These are phyloP conservation scores for Camptogramma bilineatum DNA, from an alignment of 2,888 invertebrate species.

Conservation along the genomic window DNA sequence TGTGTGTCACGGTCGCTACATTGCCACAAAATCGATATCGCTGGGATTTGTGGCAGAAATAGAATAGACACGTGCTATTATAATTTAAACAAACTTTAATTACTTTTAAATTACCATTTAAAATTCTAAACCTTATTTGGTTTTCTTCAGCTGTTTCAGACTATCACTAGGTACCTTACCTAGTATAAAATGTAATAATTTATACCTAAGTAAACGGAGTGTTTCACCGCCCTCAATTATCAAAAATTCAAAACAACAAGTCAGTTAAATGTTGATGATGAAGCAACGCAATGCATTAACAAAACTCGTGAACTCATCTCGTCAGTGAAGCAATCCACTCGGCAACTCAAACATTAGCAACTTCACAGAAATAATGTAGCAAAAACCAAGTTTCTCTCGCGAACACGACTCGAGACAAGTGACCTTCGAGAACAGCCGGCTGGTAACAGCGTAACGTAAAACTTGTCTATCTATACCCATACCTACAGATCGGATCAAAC, in stretches of 20 bases:
- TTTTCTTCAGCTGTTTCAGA: too few relatives aligned
- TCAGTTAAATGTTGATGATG: slow-evolving; percentile 12
- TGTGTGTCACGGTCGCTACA: slow-evolving; percentile 37
- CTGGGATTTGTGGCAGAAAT: slow-evolving; percentile 18
- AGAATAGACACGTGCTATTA: background rate
- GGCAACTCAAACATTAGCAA: slow-evolving; percentile 39
- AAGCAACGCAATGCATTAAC: slow-evolving; percentile 12
- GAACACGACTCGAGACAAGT: slow-evolving; percentile 56
- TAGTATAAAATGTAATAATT: background rate
- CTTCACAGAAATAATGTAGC: slow-evolving; percentile 42
- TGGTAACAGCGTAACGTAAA: slow-evolving; percentile 76
- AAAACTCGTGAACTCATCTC: slow-evolving; percentile 21
- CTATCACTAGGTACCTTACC: background rate
- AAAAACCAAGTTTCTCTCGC: slow-evolving; percentile 42
- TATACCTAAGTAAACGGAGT: background rate
- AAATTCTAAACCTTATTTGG: too few relatives aligned
- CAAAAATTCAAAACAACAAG: slow-evolving; percentile 18
- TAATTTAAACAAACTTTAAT: too few relatives aligned
- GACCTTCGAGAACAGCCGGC: slow-evolving; percentile 78
- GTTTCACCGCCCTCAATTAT: slow-evolving; percentile 1
- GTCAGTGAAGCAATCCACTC: slow-evolving; percentile 31
- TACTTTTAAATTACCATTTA: too few relatives aligned
- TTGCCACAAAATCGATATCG: slow-evolving; percentile 33
- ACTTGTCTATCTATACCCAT: slow-evolving; percentile 58
- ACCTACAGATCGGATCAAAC: slow-evolving; percentile 64